A percentile compares a stretch with the other conserved stretches of the same genome.
These are phyloP conservation scores for Agonum fuliginosum DNA, from an alignment of 2,888 invertebrate genomes.

Conservation along the genomic window DNA sequence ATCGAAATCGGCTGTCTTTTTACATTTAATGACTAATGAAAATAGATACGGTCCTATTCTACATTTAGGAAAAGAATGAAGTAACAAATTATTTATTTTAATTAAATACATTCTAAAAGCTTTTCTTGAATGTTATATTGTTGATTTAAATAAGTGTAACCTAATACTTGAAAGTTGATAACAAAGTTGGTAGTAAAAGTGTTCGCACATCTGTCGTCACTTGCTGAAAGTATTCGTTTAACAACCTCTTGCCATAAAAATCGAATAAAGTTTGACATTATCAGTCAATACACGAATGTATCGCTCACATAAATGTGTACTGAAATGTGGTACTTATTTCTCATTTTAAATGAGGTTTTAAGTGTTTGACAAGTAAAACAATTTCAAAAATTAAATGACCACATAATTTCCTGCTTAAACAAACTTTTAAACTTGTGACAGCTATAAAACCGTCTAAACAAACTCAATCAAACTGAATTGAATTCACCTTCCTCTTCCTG, in stretches of 20 bases:
- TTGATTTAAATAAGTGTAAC: too few relatives aligned
- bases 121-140: too few relatives aligned
- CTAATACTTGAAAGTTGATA: background rate
- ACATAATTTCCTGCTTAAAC: background rate
- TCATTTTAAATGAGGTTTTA: too few relatives aligned
- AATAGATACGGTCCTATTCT: too few relatives aligned
- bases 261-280: constrained; percentile 29
- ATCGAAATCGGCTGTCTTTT: too few relatives aligned
- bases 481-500: background rate
- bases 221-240: background rate
- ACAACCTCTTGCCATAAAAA: constrained; percentile 11
- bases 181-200: background rate
- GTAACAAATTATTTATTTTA: too few relatives aligned
- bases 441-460: constrained; percentile 4
- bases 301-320: background rate
- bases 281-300: background rate
- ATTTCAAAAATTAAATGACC: background rate
- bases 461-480: constrained; percentile 17
- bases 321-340: background rate
- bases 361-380: too few relatives aligned
- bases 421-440: background rate
- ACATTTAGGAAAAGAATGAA: too few relatives aligned
- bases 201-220: constrained; percentile 5
- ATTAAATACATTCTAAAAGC: too few relatives aligned
- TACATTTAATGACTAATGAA: too few relatives aligned